A percentile compares a stretch with the other conserved stretches of the same genome.
Conservation (phyloP, 1,140 invertebrate genomes). For the Drosophila pectinifera region DNA sequence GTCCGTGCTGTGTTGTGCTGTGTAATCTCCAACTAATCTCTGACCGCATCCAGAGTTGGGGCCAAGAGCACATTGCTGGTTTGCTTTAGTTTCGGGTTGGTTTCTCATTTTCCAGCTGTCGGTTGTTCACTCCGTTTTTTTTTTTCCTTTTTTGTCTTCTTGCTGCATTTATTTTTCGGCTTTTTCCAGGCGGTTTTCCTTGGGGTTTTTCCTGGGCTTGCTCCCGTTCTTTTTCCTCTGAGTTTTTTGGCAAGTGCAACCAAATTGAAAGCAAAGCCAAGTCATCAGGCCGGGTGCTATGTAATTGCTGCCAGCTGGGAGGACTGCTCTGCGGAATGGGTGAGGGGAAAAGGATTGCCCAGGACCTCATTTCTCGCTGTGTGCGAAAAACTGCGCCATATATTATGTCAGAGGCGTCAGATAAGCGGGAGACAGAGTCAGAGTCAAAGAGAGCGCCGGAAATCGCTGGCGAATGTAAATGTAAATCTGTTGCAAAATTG, state of each 20-base stretch:
- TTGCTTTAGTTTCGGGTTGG: conserved; percentile 27
- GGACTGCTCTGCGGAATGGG: background rate
- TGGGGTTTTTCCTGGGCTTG: conserved; percentile 4
- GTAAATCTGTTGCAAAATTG: conserved; percentile 77
- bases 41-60: conserved; percentile 31
- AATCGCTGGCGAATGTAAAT: conserved; percentile 70
- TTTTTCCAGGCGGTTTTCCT: conserved; percentile 24
- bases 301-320: conserved; percentile 57
- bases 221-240: background rate
- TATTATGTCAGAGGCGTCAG: conserved; percentile 81
- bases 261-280: conserved; percentile 62
- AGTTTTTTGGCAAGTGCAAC: conserved; percentile 51
- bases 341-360: conserved; percentile 9
- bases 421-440: conserved; percentile 57
- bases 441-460: background rate
- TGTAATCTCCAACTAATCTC: conserved; percentile 43
- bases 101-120: conserved; percentile 22
- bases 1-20: background rate
- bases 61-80: conserved; percentile 26
- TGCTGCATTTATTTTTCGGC: conserved; percentile 24
- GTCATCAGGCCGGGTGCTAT: conserved; percentile 55
- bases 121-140: background rate
- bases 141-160: no score
- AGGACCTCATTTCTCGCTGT: conserved; percentile 35
- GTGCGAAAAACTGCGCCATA: conserved; percentile 65